phyloP scores from a whole-genome alignment of 2,113 vertebrate species.

The Apodemus speciosus region DNA sequence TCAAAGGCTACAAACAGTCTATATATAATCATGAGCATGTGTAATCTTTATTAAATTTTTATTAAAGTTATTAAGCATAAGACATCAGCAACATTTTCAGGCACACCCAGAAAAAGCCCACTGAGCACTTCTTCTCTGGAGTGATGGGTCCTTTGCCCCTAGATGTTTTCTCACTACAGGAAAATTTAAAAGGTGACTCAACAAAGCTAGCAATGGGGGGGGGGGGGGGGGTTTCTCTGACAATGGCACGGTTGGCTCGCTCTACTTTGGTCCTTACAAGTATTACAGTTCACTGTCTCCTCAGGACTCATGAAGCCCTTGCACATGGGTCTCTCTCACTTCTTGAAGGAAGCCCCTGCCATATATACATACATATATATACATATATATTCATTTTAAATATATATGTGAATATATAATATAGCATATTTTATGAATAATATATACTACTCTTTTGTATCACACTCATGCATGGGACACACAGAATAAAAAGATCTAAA shows the following conservation, averaged over 20 bases:
- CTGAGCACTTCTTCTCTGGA: background rate
- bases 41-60: conserved; percentile 11
- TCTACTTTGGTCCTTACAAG: background rate
- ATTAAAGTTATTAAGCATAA: conserved; percentile 26
- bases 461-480: background rate
- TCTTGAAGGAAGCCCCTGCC: background rate
- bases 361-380: no score
- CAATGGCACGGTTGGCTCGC: accelerated
- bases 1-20: background rate
- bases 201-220: background rate
- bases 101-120: background rate
- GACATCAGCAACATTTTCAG: background rate
- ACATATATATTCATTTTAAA: background rate
- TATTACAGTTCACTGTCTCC: background rate
- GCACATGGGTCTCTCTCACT: background rate
- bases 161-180: background rate
- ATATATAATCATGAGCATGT: background rate
- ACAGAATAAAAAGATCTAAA: background rate
- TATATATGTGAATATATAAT: background rate
- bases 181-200: background rate
- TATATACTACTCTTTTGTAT: background rate
- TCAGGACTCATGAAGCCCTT: background rate
- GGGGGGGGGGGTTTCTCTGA: background rate
- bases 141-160: background rate
- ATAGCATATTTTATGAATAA: background rate